A percentile compares a stretch with the other conserved stretches of the same genome.
Evolutionary conservation across 1,140 invertebrate genomes (phyloP).

Genomic region (Elymnias hypermnestra): DNA sequence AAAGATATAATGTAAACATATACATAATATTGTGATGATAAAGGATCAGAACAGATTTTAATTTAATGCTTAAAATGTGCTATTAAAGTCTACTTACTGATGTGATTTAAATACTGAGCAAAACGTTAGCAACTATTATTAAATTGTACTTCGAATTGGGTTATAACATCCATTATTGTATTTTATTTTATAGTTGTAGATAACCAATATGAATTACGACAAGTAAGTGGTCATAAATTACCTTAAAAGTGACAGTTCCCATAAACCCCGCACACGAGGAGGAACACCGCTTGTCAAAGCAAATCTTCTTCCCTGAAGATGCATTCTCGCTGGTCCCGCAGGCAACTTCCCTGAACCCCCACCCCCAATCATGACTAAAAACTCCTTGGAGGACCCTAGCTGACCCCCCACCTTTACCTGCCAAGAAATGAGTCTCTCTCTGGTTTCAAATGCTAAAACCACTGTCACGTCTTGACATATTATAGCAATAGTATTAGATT

Average conservation of each 20-base stretch:
- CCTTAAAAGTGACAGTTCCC: slow-evolving; percentile 87
- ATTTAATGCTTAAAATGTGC: too few species aligned
- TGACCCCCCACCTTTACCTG: slow-evolving; percentile 79
- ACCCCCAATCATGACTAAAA: slow-evolving; percentile 86
- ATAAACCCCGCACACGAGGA: slow-evolving; percentile 84
- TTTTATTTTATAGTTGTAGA: too few species aligned
- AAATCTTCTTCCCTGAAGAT: slow-evolving; percentile 89
- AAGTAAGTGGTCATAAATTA: too few species aligned
- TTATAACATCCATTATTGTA: too few species aligned
- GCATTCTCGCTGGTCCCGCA: slow-evolving; percentile 86
- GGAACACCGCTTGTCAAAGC: slow-evolving; percentile 89
- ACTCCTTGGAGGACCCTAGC: slow-evolving; percentile 89
- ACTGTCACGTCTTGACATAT: slow-evolving; percentile 93
- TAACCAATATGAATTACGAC: too few species aligned
- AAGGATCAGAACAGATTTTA: too few species aligned
- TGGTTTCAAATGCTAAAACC: slow-evolving; percentile 90
- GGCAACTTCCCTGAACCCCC: slow-evolving; percentile 79
- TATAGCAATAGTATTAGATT: slow-evolving; percentile 93
- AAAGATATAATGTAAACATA: too few species aligned
- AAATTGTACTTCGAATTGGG: too few species aligned
- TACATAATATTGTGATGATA: too few species aligned
- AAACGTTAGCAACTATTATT: too few species aligned
- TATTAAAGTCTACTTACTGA: too few species aligned
- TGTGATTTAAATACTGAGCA: too few species aligned
- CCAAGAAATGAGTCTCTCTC: slow-evolving; percentile 93